A percentile compares a stretch with the other conserved stretches of the same genome.
These are phyloP conservation scores for Polypterus bichir DNA, from an alignment of 2,113 vertebrate genomes.

Conservation along the genomic window DNA sequence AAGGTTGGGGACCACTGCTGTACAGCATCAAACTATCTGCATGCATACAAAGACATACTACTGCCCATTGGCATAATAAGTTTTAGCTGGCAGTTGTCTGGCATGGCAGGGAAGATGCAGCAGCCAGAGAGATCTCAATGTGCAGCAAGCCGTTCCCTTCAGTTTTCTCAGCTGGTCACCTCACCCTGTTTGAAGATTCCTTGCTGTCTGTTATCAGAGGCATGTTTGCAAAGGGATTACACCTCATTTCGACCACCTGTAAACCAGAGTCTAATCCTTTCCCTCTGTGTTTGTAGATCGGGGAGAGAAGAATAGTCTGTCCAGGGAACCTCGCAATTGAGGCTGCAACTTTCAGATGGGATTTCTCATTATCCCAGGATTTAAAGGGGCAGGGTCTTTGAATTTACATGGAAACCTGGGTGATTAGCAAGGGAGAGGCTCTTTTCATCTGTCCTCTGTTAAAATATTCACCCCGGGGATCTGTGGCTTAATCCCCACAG, in stretches of 20 bases:
- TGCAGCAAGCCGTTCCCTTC: background rate
- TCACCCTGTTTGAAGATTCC: background rate
- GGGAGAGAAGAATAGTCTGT: slow-evolving; percentile 1
- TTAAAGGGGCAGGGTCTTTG: slow-evolving; percentile 35
- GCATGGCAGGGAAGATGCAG: no score
- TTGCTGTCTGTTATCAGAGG: slow-evolving; percentile 2
- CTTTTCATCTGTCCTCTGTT: slow-evolving; percentile 20
- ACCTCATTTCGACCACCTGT: slow-evolving; percentile 26
- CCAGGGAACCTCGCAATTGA: slow-evolving; percentile 14
- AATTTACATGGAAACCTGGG: slow-evolving; percentile 36
- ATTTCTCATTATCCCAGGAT: slow-evolving; percentile 39
- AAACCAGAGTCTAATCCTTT: slow-evolving; percentile 22
- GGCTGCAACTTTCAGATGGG: slow-evolving; percentile 22
- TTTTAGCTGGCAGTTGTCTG: no score
- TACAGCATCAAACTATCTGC: no score
- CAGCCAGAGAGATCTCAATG: no score
- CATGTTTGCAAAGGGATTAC: slow-evolving; percentile 21
- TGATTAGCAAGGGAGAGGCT: slow-evolving; percentile 22
- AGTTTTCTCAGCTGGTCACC: background rate
- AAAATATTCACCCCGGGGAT: slow-evolving; percentile 9
- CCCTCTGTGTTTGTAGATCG: slow-evolving; percentile 20
- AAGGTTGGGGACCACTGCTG: no score
- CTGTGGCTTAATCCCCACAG: slow-evolving; percentile 15
- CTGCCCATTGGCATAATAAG: no score
- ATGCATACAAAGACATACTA: no score